phyloP scores from a whole-genome alignment of 2,888 invertebrate species.

The Troides oblongomaculatus region DNA sequence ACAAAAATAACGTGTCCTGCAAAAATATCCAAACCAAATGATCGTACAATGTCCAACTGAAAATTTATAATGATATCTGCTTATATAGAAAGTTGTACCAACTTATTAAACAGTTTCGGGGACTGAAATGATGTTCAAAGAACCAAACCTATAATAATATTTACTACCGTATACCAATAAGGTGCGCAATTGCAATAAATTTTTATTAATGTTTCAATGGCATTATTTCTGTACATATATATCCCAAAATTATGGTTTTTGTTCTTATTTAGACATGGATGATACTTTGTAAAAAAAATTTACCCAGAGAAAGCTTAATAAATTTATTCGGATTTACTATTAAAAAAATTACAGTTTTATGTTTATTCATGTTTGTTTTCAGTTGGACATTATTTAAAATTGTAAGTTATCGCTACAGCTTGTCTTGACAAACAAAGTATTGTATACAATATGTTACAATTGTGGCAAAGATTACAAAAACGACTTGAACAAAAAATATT shows the following conservation, averaged over 20 bases:
- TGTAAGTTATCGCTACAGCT: neutral
- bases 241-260: neutral
- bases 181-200: neutral
- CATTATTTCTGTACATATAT: neutral
- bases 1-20: constrained; percentile 9
- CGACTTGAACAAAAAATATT: neutral
- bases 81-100: neutral
- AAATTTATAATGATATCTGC: neutral
- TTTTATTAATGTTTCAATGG: neutral
- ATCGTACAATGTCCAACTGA: constrained; percentile 16
- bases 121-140: neutral
- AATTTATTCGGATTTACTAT: neutral
- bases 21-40: constrained; percentile 20
- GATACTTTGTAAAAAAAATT: neutral
- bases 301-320: neutral
- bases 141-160: neutral
- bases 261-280: neutral
- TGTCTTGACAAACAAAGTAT: neutral
- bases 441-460: neutral
- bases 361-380: neutral
- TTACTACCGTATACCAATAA: neutral
- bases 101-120: neutral
- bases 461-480: neutral
- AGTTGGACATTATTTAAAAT: constrained; percentile 9
- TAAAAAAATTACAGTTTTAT: neutral